Evolutionary conservation across 2,888 invertebrate species (phyloP), one percentile per base, ranked within the genome.

Genomic region (Hybos culiciformis): DNA sequence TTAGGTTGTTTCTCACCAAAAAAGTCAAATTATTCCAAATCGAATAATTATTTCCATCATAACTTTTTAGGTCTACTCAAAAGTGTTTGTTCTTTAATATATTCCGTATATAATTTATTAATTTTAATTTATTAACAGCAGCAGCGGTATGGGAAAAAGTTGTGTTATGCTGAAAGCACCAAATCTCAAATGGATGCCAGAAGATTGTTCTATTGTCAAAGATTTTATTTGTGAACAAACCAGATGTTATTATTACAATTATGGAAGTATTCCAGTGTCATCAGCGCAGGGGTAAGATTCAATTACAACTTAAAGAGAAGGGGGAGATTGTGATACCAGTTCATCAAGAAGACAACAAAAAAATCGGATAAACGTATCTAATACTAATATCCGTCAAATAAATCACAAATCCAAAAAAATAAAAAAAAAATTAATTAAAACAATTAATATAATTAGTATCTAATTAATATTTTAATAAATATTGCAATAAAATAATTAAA

Each of bases 221-320:
- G 85, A 86, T 69, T 86, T 86, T 68, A 85, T 87, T 62, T 87
- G 86, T 70, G 86, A 87, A 70, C 85, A 86, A 71, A 86, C 86
- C 49, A 77, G 86, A 61, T 87, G 86, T 72, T 86, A 86, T 69
- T 86, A 85, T 71, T 86, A 85, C 73, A 86, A 86, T 71, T 87
- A 86, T 69, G 86, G 85, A 66, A 84, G 84, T 67, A 85, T 85
- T 73, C 84, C 84, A 66, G 85, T 85, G 62, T 83, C 84, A 66
- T 82, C 84, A 59, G 78, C 83, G 76, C 85, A 86, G 84, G 85
- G 85, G 85, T 86, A 86, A 85, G 84, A 58, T 51, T 51, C 41
- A 19, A 31, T 46, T 43, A 33, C 32, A 49, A 38, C 37, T 24
- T 41, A 18, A 41, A 42, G 34, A 43, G 33, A 37, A 50, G 45